phyloP scores from a whole-genome alignment of 2,113 vertebrate species.

The Hiodon tergisus region DNA sequence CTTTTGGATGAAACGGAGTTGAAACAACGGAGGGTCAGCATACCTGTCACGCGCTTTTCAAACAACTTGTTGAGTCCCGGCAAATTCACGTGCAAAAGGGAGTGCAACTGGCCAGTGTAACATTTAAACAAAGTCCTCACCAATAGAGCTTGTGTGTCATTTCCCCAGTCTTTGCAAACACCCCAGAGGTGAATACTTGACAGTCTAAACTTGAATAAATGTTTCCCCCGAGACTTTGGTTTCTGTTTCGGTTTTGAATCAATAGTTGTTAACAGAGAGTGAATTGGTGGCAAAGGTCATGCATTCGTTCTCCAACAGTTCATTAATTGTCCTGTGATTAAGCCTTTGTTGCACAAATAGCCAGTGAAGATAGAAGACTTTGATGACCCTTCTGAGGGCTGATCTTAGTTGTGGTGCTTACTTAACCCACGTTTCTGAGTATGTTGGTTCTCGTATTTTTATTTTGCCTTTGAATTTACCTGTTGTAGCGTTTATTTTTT shows the following conservation, averaged over 20 bases:
- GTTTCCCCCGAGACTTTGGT: slow-evolving; percentile 17
- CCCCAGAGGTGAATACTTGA: slow-evolving; percentile 20
- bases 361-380: slow-evolving; percentile 22
- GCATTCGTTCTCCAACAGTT: slow-evolving; percentile 7
- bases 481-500: background rate
- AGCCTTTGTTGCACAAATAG: slow-evolving; percentile 20
- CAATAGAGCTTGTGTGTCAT: slow-evolving; percentile 2
- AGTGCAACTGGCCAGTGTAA: background rate
- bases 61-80: too few species aligned
- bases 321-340: slow-evolving; percentile 31
- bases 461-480: background rate
- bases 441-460: background rate
- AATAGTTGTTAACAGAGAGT: slow-evolving; percentile 22
- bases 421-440: background rate
- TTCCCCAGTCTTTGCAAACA: slow-evolving; percentile 9
- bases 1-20: too few species aligned
- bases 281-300: slow-evolving; percentile 10
- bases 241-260: slow-evolving; percentile 26
- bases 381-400: background rate
- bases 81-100: too few species aligned
- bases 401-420: background rate
- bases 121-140: background rate
- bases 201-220: slow-evolving; percentile 22
- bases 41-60: too few species aligned
- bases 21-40: too few species aligned